Percentiles rank a stretch among this genome's conserved stretches.
phyloP scores from a whole-genome alignment of 2,797 vertebrate genomes.

The Microcaecilia unicolor region DNA sequence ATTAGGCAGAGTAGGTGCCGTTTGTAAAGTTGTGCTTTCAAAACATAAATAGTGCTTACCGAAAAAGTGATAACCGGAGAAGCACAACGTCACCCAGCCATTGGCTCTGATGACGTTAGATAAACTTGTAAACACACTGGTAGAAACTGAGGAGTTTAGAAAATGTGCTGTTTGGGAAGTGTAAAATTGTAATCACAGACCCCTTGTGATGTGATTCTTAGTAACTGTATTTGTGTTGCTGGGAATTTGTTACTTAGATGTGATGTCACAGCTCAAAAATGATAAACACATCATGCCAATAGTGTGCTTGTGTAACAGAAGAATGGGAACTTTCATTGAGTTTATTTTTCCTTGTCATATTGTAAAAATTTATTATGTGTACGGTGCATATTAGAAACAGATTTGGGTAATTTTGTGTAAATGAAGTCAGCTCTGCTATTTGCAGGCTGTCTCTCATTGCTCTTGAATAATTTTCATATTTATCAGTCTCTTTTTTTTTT shows the following conservation, averaged over 20 bases:
- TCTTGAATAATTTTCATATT: slow-evolving; percentile 67
- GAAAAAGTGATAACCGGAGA: slow-evolving; percentile 31
- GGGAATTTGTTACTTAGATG: slow-evolving; percentile 59
- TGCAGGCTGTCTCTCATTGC: slow-evolving; percentile 68
- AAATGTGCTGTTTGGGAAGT: slow-evolving; percentile 34
- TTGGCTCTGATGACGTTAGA: neutral
- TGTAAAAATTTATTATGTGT: slow-evolving; percentile 90
- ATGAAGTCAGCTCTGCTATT: slow-evolving; percentile 84
- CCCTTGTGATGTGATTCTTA: slow-evolving; percentile 62
- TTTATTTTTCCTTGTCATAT: slow-evolving; percentile 92
- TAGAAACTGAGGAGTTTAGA: slow-evolving; percentile 41
- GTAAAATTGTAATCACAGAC: slow-evolving; percentile 28
- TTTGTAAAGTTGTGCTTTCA: slow-evolving; percentile 34
- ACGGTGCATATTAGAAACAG: slow-evolving; percentile 88
- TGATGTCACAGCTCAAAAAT: slow-evolving; percentile 78
- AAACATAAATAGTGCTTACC: slow-evolving; percentile 29
- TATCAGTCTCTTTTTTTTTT: slow-evolving; percentile 69
- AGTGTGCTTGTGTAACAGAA: slow-evolving; percentile 60
- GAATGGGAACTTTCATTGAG: slow-evolving; percentile 68
- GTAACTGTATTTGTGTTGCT: slow-evolving; percentile 53
- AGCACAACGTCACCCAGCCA: slow-evolving; percentile 12
- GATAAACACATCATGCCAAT: slow-evolving; percentile 67
- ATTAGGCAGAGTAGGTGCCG: too few species aligned
- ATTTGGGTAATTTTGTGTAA: slow-evolving; percentile 85
- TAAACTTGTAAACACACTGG: slow-evolving; percentile 18